Base-by-base conservation (phyloP, 2,113 vertebrate species). In the Heloderma charlesbogerti region DNA sequence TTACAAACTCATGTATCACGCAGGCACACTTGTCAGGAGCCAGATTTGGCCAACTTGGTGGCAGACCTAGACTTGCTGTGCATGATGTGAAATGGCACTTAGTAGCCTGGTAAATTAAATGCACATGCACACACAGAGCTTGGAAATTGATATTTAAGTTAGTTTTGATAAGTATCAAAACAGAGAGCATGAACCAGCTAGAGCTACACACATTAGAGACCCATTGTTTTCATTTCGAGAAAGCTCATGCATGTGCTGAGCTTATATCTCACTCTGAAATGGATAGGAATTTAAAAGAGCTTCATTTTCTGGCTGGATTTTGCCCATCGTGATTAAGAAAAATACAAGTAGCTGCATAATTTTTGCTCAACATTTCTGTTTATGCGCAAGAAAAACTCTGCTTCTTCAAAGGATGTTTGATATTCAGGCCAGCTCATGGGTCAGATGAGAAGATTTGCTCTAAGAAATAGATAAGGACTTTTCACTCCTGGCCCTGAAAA, bases 301-400 rank as follows among this genome's bases (percentile, higher is more conserved):
- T 63, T 63, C 25, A 66, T 63, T 45, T 63, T 63, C 10, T 78
- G 40, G 37, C 43, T 72, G 31, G 84, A 63, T 45, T 7, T 1
- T 63, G 74, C 16, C 15, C 74, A 79, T 66, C 0, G 20, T 87
- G 89, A 92, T 89, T 95, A 89, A 90, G 89, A 91, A 92, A 87
- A 79, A 37, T 13, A 34, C 7, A 77, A 31, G 31, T 77, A 16
- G 4, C 43, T 88, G 86, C 18, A 79, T 66, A 45, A 85, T 69
- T 45, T 85, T 45, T 45, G 25, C 54, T 9, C 54, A 88, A 92
- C 45, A 88, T 91, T 86, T 86, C 16, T 82, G 0, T 0, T 72
- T 92, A 93, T 91, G 13, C 90, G 18, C 6, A 51, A 9, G 10
- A 43, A 31, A 72, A 57, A 74, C 1, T 74, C 22, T 66, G 20